A percentile compares a stretch with the other conserved stretches of the same genome.
Conservation (phyloP, 1,140 invertebrate species). For the Venturia canescens region DNA sequence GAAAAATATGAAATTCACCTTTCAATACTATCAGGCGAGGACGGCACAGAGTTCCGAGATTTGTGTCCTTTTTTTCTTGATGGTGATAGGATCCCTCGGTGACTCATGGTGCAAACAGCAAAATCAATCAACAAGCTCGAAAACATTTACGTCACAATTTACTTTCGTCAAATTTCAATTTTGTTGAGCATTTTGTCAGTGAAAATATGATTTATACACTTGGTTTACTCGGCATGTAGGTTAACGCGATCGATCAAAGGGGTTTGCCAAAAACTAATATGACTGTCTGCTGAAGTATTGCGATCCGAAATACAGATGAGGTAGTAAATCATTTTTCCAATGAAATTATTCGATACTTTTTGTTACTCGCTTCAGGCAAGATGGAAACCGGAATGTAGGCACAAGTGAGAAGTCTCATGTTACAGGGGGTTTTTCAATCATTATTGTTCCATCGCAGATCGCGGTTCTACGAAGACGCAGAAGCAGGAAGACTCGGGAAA, state of each 20-base stretch:
- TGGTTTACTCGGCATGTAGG: not conserved
- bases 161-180: conserved; percentile 34
- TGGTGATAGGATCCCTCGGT: conserved; percentile 42
- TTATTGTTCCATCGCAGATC: too few relatives aligned
- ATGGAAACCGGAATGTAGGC: too few relatives aligned
- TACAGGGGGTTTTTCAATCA: too few relatives aligned
- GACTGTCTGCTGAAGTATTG: conserved; percentile 11
- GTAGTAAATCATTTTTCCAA: not conserved
- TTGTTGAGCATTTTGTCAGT: conserved; percentile 36
- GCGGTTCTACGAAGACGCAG: too few relatives aligned
- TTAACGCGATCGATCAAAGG: not conserved
- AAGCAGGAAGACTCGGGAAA: too few relatives aligned
- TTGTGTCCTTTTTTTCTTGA: conserved; percentile 51
- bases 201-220: not conserved
- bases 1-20: conserved; percentile 56
- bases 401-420: too few relatives aligned
- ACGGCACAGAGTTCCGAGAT: conserved; percentile 26
- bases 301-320: not conserved
- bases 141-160: conserved; percentile 54
- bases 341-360: not conserved
- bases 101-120: conserved; percentile 52
- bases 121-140: conserved; percentile 46
- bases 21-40: conserved; percentile 48
- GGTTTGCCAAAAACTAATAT: conserved; percentile 30
- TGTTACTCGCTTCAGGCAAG: not conserved